A percentile compares a stretch with the other conserved stretches of the same genome.
Evolutionary conservation across 2,113 vertebrate species (phyloP).

Genomic region (Pachyramphus minor): DNA sequence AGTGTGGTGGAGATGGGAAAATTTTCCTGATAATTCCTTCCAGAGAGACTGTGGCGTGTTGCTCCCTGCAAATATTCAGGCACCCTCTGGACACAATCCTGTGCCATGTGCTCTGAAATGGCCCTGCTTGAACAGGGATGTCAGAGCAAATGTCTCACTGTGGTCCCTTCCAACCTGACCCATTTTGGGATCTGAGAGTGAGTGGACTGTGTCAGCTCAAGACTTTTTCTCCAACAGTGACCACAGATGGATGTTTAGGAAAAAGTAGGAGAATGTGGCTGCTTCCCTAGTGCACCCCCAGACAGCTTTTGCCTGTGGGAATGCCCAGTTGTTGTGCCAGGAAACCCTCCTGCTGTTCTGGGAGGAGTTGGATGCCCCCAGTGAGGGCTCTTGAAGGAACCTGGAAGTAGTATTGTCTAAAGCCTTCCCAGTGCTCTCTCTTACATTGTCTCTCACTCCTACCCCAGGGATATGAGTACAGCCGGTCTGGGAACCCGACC

Average conservation of each 20-base stretch:
- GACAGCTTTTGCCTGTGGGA: neutral
- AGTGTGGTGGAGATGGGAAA: neutral
- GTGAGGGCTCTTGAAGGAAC: neutral
- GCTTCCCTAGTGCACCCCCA: neutral
- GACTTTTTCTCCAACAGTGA: neutral
- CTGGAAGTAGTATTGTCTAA: neutral
- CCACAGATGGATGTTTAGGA: neutral
- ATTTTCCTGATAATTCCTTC: neutral
- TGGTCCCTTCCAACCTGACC: neutral
- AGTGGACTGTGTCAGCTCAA: neutral
- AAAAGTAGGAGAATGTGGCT: neutral
- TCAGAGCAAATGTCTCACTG: neutral
- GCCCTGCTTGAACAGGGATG: neutral
- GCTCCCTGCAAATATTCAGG: neutral
- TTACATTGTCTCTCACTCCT: neutral
- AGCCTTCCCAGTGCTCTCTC: neutral
- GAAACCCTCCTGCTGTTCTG: neutral
- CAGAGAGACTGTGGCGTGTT: neutral
- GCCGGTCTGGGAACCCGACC: slow-evolving; percentile 91
- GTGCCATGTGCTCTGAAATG: neutral
- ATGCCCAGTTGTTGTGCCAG: neutral
- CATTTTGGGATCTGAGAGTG: neutral
- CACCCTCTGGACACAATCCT: rapidly evolving
- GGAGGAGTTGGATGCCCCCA: neutral
- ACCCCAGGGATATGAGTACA: slow-evolving; percentile 87